These are phyloP conservation scores for Megalops atlanticus DNA, from an alignment of 2,113 vertebrate genomes.

Conservation along the genomic window DNA sequence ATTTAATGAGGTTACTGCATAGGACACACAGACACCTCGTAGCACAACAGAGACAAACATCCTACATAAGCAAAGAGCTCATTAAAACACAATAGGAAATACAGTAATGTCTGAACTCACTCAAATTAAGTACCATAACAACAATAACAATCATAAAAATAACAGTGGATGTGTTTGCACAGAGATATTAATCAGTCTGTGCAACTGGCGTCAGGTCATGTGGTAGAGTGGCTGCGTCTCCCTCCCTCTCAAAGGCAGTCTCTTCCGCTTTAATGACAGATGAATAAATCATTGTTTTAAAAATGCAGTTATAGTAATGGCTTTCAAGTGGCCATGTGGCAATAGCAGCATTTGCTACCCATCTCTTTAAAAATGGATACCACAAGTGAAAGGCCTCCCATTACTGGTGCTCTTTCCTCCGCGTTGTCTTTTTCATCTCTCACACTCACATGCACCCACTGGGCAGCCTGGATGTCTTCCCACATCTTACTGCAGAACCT, in stretches of 20 bases:
- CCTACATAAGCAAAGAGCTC: background rate
- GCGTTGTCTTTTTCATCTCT: slow-evolving; percentile 54
- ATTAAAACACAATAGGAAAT: background rate
- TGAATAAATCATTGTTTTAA: slow-evolving; percentile 77
- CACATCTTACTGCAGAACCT: background rate
- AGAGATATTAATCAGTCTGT: slow-evolving; percentile 38
- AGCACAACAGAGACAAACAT: background rate
- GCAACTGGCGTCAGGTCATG: background rate
- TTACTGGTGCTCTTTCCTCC: slow-evolving; percentile 62
- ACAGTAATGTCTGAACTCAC: background rate
- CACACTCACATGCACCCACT: background rate
- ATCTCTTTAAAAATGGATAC: slow-evolving; percentile 75
- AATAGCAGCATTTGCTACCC: slow-evolving; percentile 53
- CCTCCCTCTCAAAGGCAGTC: slow-evolving; percentile 51
- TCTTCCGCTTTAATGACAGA: slow-evolving; percentile 64
- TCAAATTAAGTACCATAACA: background rate
- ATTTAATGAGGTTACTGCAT: background rate
- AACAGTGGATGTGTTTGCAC: background rate
- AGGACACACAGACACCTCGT: background rate
- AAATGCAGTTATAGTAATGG: slow-evolving; percentile 70
- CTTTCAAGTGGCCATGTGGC: slow-evolving; percentile 59
- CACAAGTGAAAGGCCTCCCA: slow-evolving; percentile 65
- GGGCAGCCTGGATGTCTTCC: background rate
- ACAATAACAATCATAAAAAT: background rate
- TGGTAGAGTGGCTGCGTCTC: slow-evolving; percentile 8